Conservation (phyloP, 2,797 vertebrate genomes). For the Sebastiscus albofasciatus region DNA sequence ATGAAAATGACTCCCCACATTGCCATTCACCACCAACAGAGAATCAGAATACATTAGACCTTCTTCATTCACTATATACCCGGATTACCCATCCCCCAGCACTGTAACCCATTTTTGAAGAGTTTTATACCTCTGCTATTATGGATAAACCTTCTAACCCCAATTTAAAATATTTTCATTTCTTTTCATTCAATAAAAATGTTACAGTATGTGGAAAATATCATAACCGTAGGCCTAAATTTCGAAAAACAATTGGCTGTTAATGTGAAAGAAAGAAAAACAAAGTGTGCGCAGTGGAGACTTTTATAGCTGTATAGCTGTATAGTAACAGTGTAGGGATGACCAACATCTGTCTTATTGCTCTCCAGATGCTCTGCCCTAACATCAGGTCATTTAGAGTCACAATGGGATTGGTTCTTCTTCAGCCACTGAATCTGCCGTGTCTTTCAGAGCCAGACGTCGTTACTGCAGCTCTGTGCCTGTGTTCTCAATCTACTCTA, state of each 20-base stretch:
- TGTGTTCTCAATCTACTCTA: constrained; percentile 58
- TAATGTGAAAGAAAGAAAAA: not conserved
- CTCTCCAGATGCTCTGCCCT: constrained; percentile 48
- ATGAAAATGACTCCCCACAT: constrained; percentile 9
- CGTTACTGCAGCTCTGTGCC: constrained; percentile 54
- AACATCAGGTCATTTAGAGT: constrained; percentile 45
- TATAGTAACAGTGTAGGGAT: constrained; percentile 1
- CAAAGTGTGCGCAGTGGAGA: constrained; percentile 6
- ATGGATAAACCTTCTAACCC: not conserved
- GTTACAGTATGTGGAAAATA: not conserved
- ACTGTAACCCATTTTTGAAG: not conserved
- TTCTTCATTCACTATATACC: not conserved
- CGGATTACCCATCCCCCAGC: not conserved
- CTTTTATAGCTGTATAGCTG: constrained; percentile 19
- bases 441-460: constrained; percentile 35
- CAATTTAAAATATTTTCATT: not conserved
- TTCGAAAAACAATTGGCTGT: not conserved
- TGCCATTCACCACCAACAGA: constrained; percentile 19
- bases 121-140: not conserved
- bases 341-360: constrained; percentile 58
- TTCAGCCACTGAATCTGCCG: constrained; percentile 4
- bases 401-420: constrained; percentile 26
- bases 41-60: constrained; percentile 5
- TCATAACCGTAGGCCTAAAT: not conserved
- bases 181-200: not conserved